A percentile compares a stretch with the other conserved stretches of the same genome.
Conservation (phyloP, 2,113 vertebrate species). For the Micronycteris hirsuta region DNA sequence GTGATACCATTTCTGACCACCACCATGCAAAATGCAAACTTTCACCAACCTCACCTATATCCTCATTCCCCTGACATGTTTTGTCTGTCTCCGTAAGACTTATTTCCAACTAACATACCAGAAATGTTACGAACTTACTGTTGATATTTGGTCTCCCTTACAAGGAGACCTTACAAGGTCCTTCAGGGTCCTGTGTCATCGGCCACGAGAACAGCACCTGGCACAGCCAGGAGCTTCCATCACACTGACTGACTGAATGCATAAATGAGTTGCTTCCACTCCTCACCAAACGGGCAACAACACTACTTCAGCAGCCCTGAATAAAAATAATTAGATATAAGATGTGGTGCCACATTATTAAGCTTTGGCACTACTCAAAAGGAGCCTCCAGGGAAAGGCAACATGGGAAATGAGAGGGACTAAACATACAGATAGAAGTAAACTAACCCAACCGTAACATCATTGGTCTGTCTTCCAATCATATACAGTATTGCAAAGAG, state of each 20-base stretch:
- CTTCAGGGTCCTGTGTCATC: background rate
- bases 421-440: background rate
- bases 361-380: background rate
- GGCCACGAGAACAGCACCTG: background rate
- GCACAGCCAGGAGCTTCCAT: background rate
- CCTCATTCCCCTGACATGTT: background rate
- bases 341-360: background rate
- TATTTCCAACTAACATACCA: background rate
- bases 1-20: background rate
- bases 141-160: background rate
- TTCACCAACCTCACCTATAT: background rate
- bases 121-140: background rate
- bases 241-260: background rate
- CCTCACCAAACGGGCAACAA: background rate
- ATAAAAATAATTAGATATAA: constrained; percentile 13
- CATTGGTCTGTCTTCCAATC: background rate
- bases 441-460: background rate
- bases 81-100: background rate
- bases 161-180: background rate
- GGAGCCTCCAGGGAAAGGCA: background rate
- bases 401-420: background rate
- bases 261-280: background rate
- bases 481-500: background rate
- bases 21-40: background rate
- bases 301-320: background rate